Percentiles rank a stretch among this genome's conserved stretches.
Conservation (phyloP, 2,797 vertebrate species). For the Amniataba percoides region DNA sequence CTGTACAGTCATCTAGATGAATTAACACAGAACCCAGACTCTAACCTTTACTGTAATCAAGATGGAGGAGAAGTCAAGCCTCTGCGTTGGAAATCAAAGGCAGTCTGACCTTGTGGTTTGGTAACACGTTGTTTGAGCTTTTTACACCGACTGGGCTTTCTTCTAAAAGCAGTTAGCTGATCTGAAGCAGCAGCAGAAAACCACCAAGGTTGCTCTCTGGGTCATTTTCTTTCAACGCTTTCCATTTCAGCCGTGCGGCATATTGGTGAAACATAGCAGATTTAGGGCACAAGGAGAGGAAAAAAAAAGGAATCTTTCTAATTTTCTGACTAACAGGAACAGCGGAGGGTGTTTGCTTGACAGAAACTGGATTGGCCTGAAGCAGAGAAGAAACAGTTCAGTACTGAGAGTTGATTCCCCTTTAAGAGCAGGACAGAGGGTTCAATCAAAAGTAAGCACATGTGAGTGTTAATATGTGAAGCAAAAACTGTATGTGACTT, state of each 20-base stretch:
- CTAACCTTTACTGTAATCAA: slow-evolving; percentile 44
- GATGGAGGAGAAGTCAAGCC: slow-evolving; percentile 46
- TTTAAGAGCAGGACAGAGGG: slow-evolving; percentile 28
- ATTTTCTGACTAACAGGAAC: slow-evolving; percentile 35
- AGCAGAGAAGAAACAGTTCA: neutral
- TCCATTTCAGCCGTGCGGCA: slow-evolving; percentile 33
- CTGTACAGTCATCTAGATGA: slow-evolving; percentile 24
- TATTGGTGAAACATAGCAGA: slow-evolving; percentile 33
- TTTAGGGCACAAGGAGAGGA: slow-evolving; percentile 28
- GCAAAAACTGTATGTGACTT: slow-evolving; percentile 24
- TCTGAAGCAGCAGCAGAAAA: slow-evolving; percentile 55
- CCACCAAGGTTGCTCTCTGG: slow-evolving; percentile 41
- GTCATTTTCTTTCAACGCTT: slow-evolving; percentile 57
- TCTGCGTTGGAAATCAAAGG: slow-evolving; percentile 55
- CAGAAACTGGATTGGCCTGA: slow-evolving; percentile 25
- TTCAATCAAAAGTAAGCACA: slow-evolving; percentile 16
- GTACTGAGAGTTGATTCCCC: neutral
- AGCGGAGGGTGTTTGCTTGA: slow-evolving; percentile 41
- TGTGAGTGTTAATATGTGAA: neutral
- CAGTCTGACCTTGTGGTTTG: slow-evolving; percentile 60
- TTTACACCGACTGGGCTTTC: slow-evolving; percentile 35
- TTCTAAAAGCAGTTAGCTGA: slow-evolving; percentile 59
- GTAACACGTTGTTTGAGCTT: slow-evolving; percentile 40
- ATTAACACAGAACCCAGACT: slow-evolving; percentile 24
- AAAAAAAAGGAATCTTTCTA: slow-evolving; percentile 8